Percentiles rank a stretch among this genome's conserved stretches.
These are phyloP conservation scores for Hippocampus comes DNA, from an alignment of 2,113 vertebrate species.

Conservation along the genomic window DNA sequence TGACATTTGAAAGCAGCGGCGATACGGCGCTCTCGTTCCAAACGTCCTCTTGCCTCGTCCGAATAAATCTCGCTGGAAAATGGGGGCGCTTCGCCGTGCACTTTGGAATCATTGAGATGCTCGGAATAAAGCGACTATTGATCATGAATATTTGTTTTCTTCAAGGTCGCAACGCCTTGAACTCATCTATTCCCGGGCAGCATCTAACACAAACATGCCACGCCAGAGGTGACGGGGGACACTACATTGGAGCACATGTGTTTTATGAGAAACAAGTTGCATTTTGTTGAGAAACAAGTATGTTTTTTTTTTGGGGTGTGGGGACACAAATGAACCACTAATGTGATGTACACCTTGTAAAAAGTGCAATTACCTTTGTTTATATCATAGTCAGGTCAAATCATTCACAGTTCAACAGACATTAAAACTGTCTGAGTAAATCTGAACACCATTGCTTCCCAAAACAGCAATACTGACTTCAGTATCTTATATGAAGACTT, in stretches of 20 bases:
- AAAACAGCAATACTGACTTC: too few species aligned
- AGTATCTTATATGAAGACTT: too few species aligned
- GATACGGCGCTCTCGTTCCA: slow-evolving; percentile 65
- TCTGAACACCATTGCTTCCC: too few species aligned
- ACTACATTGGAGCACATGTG: background rate
- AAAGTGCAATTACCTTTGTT: too few species aligned
- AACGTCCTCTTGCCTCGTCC: slow-evolving; percentile 64
- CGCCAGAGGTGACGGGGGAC: slow-evolving; percentile 51
- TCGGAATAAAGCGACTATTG: slow-evolving; percentile 72
- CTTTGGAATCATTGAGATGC: slow-evolving; percentile 70
- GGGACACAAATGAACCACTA: background rate
- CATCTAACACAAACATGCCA: slow-evolving; percentile 61
- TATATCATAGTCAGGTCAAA: too few species aligned
- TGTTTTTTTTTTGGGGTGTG: too few species aligned
- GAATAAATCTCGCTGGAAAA: slow-evolving; percentile 65
- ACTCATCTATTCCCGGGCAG: slow-evolving; percentile 67
- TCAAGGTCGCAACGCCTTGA: slow-evolving; percentile 71
- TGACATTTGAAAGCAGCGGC: slow-evolving; percentile 68
- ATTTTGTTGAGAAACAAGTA: too few species aligned
- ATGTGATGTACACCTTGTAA: too few species aligned
- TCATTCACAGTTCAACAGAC: too few species aligned
- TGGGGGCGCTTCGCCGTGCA: slow-evolving; percentile 33
- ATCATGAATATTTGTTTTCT: slow-evolving; percentile 78
- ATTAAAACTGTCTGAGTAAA: too few species aligned
- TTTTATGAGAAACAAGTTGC: background rate